These are phyloP conservation scores for Sylvia borin DNA, from an alignment of 2,797 vertebrate genomes.

Conservation along the genomic window DNA sequence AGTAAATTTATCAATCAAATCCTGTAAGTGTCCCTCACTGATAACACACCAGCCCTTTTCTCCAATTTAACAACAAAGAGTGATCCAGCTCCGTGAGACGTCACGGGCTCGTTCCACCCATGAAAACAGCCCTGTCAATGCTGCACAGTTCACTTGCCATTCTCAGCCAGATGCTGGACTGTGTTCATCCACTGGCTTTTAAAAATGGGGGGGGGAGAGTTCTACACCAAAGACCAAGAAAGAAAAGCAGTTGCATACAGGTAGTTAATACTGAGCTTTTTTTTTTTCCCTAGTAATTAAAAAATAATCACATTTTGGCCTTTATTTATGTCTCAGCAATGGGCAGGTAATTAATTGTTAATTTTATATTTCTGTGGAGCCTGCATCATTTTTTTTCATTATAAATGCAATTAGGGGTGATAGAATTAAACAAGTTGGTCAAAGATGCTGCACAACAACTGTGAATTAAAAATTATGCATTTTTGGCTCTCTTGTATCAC, in stretches of 20 bases:
- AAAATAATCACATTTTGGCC: conserved; percentile 10
- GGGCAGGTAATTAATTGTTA: conserved; percentile 65
- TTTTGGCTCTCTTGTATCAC: not conserved
- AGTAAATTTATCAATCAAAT: conserved; percentile 76
- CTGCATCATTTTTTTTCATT: conserved; percentile 44
- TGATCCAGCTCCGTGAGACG: not conserved
- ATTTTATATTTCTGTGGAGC: conserved; percentile 40
- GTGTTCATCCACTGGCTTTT: not conserved
- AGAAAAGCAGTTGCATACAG: not conserved
- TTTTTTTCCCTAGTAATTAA: not conserved
- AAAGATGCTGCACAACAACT: not conserved
- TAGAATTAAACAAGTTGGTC: not conserved
- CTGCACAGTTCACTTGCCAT: not conserved
- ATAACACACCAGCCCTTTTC: conserved; percentile 61
- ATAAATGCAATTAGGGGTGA: conserved; percentile 31
- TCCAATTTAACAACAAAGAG: conserved; percentile 25
- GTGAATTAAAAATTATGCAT: not conserved
- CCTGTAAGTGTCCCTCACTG: conserved; percentile 60
- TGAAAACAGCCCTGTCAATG: not conserved
- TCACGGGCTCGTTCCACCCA: not conserved
- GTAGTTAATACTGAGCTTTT: not conserved
- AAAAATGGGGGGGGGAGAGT: not conserved
- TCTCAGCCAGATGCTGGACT: not conserved
- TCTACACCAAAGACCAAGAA: not conserved
- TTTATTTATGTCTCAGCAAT: conserved; percentile 41